A percentile compares a stretch with the other conserved stretches of the same genome.
Evolutionary conservation across 2,888 invertebrate genomes (phyloP).

Genomic region (Amblyjoppa fuscipennis): DNA sequence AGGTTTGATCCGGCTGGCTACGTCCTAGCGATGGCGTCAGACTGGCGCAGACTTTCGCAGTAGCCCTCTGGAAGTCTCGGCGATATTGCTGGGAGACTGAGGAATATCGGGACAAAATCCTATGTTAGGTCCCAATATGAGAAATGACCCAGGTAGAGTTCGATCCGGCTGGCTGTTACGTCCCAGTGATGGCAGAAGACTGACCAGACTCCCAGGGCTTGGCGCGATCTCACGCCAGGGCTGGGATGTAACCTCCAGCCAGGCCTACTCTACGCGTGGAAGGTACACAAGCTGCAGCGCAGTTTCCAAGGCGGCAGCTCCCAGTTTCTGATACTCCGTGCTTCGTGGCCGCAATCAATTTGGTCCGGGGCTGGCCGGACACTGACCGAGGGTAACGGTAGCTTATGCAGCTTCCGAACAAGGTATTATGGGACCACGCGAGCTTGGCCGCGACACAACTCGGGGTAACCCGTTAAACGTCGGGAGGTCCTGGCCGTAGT

Average conservation of each 20-base stretch:
- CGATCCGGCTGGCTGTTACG: too few relatives aligned
- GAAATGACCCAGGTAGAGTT: too few relatives aligned
- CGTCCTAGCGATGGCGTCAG: too few relatives aligned
- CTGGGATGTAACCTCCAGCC: too few relatives aligned
- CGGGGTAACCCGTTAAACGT: constrained; percentile 40
- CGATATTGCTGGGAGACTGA: constrained; percentile 7
- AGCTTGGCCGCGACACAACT: constrained; percentile 45
- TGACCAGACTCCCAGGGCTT: too few relatives aligned
- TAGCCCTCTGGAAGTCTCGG: too few relatives aligned
- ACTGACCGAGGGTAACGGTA: constrained; percentile 8
- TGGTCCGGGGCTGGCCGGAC: background rate
- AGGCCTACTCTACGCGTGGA: too few relatives aligned
- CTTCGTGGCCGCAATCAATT: constrained; percentile 23
- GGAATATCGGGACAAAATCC: background rate
- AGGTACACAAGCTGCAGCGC: background rate
- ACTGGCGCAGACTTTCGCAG: background rate
- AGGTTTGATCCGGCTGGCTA: too few relatives aligned
- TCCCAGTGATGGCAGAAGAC: too few relatives aligned
- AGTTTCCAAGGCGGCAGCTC: background rate
- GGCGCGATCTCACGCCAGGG: too few relatives aligned
- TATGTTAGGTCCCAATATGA: background rate
- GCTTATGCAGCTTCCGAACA: constrained; percentile 38
- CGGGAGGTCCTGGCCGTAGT: constrained; percentile 34
- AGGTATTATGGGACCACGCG: constrained; percentile 10
- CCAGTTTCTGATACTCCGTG: constrained; percentile 2